A percentile compares a stretch with the other conserved stretches of the same genome.
These are phyloP conservation scores for Dicerorhinus sumatrensis DNA, from an alignment of 2,113 vertebrate genomes.

Conservation along the genomic window DNA sequence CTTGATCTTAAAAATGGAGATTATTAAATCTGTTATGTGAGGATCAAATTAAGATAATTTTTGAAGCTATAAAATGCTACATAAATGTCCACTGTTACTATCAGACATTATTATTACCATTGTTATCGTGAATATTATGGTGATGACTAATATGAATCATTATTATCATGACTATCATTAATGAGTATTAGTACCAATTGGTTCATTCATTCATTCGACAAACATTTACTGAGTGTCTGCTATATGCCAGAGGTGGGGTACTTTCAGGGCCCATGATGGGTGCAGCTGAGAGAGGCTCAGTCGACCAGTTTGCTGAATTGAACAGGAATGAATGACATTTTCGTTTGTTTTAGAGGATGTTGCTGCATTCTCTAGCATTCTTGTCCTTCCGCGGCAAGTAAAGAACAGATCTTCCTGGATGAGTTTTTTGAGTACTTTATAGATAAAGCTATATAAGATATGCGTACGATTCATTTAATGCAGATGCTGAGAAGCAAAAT, in stretches of 20 bases:
- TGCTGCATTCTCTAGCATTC: not conserved
- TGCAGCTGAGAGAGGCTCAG: not conserved
- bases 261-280: not conserved
- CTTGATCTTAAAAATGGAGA: not conserved
- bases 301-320: not conserved
- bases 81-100: not conserved
- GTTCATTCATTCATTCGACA: not conserved
- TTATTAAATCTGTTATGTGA: not conserved
- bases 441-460: not conserved
- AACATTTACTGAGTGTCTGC: not conserved
- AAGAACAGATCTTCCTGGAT: not conserved
- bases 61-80: conserved; percentile 20
- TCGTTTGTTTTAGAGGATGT: not conserved
- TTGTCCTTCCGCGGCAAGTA: not conserved
- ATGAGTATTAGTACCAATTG: not conserved
- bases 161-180: not conserved
- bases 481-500: not conserved
- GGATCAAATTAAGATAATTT: not conserved
- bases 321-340: not conserved
- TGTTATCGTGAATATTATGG: not conserved
- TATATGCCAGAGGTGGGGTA: not conserved
- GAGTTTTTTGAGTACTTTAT: not conserved
- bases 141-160: not conserved
- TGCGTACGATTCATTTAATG: not conserved
- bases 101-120: not conserved